Evolutionary conservation across 2,113 vertebrate species (phyloP).

Genomic region (Dicaeum eximium): DNA sequence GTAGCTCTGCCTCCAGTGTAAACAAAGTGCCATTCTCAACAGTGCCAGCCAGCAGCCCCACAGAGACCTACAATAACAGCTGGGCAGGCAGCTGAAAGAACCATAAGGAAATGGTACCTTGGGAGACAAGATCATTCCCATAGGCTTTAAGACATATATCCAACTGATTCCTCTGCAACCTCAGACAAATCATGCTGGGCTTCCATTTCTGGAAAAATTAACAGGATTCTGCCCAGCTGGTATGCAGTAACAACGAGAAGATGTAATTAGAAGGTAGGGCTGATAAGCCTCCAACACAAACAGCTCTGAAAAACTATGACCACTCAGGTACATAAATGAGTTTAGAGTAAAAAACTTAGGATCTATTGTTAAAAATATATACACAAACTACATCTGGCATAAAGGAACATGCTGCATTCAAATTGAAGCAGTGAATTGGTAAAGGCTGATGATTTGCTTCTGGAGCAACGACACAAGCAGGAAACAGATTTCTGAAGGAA

Average conservation of each 20-base stretch:
- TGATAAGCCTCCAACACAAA: background rate
- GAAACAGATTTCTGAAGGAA: background rate
- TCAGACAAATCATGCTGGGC: background rate
- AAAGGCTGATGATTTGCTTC: background rate
- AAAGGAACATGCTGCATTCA: background rate
- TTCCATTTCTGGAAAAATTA: background rate
- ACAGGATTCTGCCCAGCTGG: background rate
- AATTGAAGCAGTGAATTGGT: background rate
- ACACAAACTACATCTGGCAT: background rate
- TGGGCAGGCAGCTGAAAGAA: background rate
- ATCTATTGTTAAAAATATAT: background rate
- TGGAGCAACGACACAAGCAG: background rate
- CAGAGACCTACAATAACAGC: background rate
- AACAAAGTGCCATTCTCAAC: background rate
- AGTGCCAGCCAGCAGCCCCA: background rate
- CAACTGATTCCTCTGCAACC: background rate
- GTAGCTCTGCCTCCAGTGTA: background rate
- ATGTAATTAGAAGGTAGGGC: background rate
- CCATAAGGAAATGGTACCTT: background rate
- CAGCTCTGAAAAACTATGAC: background rate
- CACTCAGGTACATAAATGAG: background rate
- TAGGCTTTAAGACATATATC: background rate
- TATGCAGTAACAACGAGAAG: background rate
- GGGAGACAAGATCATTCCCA: background rate
- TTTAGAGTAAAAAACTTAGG: background rate